Base-by-base conservation (phyloP, 2,113 vertebrate species). In the Mus pahari region DNA sequence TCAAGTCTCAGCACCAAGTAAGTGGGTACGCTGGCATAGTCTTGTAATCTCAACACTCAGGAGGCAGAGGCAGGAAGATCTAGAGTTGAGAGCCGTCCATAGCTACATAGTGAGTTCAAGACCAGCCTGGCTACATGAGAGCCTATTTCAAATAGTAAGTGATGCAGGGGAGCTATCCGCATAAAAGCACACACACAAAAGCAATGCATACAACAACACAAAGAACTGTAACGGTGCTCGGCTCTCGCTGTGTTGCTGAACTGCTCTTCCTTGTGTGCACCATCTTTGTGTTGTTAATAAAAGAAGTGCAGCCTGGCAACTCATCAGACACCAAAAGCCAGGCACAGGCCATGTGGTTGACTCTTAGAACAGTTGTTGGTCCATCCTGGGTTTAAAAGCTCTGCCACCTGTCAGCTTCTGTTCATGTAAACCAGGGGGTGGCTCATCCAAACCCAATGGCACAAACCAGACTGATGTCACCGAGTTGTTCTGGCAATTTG, bases 211-310 rank as follows among this genome's bases (percentile, higher is more conserved):
- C 36, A 4, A 22, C 53, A 82, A 16, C n/a, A 28, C 36, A 28
- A 24, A 60, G 79, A 82, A 24, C 12, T 17, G 14, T 16, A 24
- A 17, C 22, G 3, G 6, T 62, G 55, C 26, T 60, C 13, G 0
- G n/a, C n/a, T 17, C n/a, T 28, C n/a, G 0, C 10, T 0, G 22
- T 28, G 79, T 17, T n/a, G 36, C 36, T 39, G 1, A n/a, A n/a
- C n/a, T 39, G 36, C 17, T 82, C 17, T 58, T 22, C 9, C 26
- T 13, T 31, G 16, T 36, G 83, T 42, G 3, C 33, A 3, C 1
- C 26, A 10, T 8, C 58, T 26, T 50, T 5, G 79, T 39, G 12
- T 24, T 0, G 22, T 16, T 53, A 53, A 77, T 77, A 83, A 50
- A n/a, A 33, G 9, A 89, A 89, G 71, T 1, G 3, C 39, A 33